These are phyloP conservation scores for Hemistola chrysoprasaria DNA, from an alignment of 2,888 invertebrate species.

Conservation along the genomic window DNA sequence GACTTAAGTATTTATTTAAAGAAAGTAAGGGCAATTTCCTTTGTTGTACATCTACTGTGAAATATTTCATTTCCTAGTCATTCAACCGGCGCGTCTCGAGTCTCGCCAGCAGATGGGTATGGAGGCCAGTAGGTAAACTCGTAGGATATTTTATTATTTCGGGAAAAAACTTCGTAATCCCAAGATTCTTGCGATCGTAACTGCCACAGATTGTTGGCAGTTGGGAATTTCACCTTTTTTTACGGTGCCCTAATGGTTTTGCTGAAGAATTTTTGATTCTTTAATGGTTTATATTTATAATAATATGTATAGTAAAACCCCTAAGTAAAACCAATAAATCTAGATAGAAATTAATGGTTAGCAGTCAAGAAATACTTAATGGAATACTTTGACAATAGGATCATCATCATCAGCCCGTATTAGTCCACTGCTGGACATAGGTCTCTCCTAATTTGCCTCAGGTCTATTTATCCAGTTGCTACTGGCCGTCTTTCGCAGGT, in stretches of 20 bases:
- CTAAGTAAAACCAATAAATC: too few species aligned
- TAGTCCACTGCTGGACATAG: too few species aligned
- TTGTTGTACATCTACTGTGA: conserved; percentile 22
- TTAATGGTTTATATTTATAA: too few species aligned
- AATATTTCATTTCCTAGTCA: conserved; percentile 32
- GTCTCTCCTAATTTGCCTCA: too few species aligned
- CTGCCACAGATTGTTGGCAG: conserved; percentile 5
- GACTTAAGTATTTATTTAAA: conserved; percentile 8
- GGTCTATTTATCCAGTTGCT: too few species aligned
- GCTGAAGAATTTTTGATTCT: conserved; percentile 2
- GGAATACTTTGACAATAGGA: too few species aligned
- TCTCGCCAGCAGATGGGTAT: conserved; percentile 15
- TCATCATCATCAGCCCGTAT: too few species aligned
- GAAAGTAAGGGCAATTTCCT: conserved; percentile 23
- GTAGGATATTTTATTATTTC: conserved; percentile 17
- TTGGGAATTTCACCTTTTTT: conserved; percentile 9
- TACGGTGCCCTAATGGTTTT: neutral
- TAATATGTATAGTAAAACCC: too few species aligned
- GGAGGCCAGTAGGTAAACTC: neutral
- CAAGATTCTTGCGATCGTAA: conserved; percentile 2
- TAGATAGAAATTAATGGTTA: too few species aligned
- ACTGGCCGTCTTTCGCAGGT: too few species aligned
- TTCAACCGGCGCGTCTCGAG: conserved; percentile 20
- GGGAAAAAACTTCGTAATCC: conserved; percentile 18
- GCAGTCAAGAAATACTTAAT: too few species aligned